A percentile compares a stretch with the other conserved stretches of the same genome.
Evolutionary conservation across 2,797 vertebrate species (phyloP).

Genomic region (Enteromius viviparus): DNA sequence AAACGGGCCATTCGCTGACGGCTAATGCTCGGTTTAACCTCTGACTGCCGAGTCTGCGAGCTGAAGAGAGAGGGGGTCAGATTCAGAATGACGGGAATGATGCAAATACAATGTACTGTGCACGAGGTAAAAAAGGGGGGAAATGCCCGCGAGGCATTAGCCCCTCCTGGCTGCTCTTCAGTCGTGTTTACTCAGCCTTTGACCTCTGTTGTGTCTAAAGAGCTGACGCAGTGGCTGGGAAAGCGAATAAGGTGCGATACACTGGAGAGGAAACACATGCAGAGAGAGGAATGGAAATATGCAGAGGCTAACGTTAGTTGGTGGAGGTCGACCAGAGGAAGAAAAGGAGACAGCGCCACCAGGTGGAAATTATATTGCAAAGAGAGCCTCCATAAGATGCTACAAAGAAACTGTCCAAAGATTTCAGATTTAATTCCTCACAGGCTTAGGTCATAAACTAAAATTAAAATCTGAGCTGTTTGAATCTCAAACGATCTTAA

Average conservation of each 20-base stretch:
- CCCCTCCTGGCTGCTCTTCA: background rate
- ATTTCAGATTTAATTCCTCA: too few relatives aligned
- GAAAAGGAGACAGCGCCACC: background rate
- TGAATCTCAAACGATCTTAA: too few relatives aligned
- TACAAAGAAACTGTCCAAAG: too few relatives aligned
- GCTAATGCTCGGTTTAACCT: constrained; percentile 47
- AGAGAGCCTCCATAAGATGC: too few relatives aligned
- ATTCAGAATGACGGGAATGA: constrained; percentile 15
- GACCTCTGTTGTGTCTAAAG: constrained; percentile 5
- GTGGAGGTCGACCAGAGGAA: background rate
- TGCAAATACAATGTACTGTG: background rate
- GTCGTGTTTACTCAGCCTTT: constrained; percentile 6
- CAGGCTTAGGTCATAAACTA: too few relatives aligned
- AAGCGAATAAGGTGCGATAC: constrained; percentile 5
- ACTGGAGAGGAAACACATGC: background rate
- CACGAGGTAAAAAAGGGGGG: background rate
- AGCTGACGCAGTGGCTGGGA: background rate
- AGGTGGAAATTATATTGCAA: background rate
- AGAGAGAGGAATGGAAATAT: background rate
- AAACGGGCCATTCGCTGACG: constrained; percentile 31
- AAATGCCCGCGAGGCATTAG: background rate
- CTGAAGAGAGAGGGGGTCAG: background rate
- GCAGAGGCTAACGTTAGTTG: background rate
- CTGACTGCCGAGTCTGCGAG: constrained; percentile 30
- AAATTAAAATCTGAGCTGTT: too few relatives aligned